phyloP scores from a whole-genome alignment of 1,140 invertebrate species.

The Neoseiulus cucumeris region DNA sequence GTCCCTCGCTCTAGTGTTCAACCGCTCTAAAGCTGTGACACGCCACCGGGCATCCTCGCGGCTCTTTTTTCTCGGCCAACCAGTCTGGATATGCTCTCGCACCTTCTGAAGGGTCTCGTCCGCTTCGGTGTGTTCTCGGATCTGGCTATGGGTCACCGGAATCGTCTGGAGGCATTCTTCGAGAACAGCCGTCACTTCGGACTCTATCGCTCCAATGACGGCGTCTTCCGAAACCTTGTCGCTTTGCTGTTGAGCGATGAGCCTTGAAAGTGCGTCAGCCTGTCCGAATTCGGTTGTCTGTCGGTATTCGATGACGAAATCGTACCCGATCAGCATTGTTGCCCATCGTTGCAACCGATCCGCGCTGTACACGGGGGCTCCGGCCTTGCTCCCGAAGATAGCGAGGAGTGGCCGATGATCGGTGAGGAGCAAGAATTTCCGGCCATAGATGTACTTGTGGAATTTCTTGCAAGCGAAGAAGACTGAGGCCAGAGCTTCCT shows the following conservation, averaged over 20 bases:
- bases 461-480: constrained; percentile 32
- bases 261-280: constrained; percentile 19
- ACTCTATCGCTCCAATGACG: background rate
- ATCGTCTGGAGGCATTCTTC: background rate
- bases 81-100: too few relatives aligned
- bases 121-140: too few relatives aligned
- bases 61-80: too few relatives aligned
- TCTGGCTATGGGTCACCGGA: too few relatives aligned
- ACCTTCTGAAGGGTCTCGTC: too few relatives aligned
- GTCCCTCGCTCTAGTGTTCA: too few relatives aligned
- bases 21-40: too few relatives aligned
- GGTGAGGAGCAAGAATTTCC: constrained; percentile 27
- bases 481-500: constrained; percentile 32
- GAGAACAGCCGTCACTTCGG: background rate
- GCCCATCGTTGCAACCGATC: constrained; percentile 26
- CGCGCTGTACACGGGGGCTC: constrained; percentile 25
- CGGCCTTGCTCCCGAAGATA: constrained; percentile 23
- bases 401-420: constrained; percentile 30
- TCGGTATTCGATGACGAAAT: constrained; percentile 25
- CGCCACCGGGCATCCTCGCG: too few relatives aligned
- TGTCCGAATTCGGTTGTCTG: constrained; percentile 18
- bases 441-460: constrained; percentile 31
- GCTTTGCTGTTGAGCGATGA: background rate
- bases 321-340: constrained; percentile 23
- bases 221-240: background rate